A percentile compares a stretch with the other conserved stretches of the same genome.
phyloP scores from a whole-genome alignment of 2,797 vertebrate genomes.

The Pterois miles region DNA sequence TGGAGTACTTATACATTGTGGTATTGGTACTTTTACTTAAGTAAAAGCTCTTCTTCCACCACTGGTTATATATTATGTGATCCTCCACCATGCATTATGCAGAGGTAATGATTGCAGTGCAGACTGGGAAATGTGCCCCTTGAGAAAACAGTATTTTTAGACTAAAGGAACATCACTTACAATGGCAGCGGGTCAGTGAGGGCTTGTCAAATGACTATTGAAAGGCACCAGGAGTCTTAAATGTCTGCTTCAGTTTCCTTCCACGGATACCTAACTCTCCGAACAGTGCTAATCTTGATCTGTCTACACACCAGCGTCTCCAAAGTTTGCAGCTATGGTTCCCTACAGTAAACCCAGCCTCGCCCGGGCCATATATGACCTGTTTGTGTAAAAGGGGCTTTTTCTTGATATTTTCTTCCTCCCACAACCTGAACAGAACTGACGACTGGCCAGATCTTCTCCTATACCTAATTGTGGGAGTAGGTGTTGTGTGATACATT shows the following conservation, averaged over 20 bases:
- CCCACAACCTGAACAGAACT: neutral
- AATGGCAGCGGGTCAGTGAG: constrained; percentile 10
- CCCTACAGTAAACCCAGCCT: constrained; percentile 11
- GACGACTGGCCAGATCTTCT: constrained; percentile 3
- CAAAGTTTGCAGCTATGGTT: constrained; percentile 14
- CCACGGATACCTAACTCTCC: constrained; percentile 5
- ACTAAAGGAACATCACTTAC: constrained; percentile 4
- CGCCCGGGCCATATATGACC: neutral
- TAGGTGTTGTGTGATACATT: neutral
- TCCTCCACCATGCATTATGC: neutral
- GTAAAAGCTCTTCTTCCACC: too few species aligned
- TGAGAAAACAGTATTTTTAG: neutral
- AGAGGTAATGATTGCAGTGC: neutral
- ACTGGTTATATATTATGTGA: neutral
- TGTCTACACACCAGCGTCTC: neutral
- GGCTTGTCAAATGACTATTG: constrained; percentile 3
- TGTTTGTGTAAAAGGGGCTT: neutral
- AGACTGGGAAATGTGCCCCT: neutral
- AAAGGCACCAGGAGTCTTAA: constrained; percentile 18
- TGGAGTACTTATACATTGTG: too few species aligned
- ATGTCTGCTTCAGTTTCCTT: constrained; percentile 29
- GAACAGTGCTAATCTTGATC: constrained; percentile 35
- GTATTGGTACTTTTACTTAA: too few species aligned
- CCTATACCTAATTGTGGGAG: neutral
- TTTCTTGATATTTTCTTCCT: neutral